Conservation (phyloP, 1,140 invertebrate species). For the Grapholita molesta region DNA sequence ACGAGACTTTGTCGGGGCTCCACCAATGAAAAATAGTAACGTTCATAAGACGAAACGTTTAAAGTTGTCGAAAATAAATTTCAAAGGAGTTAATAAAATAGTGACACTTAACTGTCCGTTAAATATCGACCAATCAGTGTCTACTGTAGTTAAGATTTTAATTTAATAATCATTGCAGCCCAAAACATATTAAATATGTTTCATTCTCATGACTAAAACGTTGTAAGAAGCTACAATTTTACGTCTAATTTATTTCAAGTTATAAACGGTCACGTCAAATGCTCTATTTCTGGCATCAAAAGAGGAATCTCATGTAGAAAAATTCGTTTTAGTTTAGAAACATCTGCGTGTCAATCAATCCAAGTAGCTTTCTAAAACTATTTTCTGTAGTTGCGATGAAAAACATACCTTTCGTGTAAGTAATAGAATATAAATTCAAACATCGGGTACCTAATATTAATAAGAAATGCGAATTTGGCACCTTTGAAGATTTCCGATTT, state of each 20-base stretch:
- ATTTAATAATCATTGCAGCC: not conserved
- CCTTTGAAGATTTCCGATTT: not conserved
- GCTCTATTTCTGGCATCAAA: not conserved
- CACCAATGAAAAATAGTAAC: not conserved
- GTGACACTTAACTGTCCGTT: not conserved
- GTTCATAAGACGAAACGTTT: not conserved
- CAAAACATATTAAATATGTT: not conserved
- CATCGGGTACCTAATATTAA: not conserved
- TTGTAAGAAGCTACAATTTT: not conserved
- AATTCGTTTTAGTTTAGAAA: not conserved
- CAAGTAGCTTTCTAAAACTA: not conserved
- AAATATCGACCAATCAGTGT: not conserved
- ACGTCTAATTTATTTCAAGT: not conserved
- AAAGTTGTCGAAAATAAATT: not conserved
- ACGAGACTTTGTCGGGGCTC: too few species aligned
- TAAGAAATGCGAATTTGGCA: not conserved
- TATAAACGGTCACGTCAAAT: not conserved
- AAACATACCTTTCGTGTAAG: not conserved
- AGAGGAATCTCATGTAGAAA: not conserved
- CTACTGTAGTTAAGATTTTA: not conserved
- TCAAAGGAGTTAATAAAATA: not conserved
- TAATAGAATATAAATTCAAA: not conserved
- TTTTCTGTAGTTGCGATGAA: not conserved
- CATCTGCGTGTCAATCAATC: not conserved
- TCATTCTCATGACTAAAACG: not conserved